Evolutionary conservation across 92 coral and sea anemone genomes (phyloP).

Genomic region (Hydrozoanthus gracilis): DNA sequence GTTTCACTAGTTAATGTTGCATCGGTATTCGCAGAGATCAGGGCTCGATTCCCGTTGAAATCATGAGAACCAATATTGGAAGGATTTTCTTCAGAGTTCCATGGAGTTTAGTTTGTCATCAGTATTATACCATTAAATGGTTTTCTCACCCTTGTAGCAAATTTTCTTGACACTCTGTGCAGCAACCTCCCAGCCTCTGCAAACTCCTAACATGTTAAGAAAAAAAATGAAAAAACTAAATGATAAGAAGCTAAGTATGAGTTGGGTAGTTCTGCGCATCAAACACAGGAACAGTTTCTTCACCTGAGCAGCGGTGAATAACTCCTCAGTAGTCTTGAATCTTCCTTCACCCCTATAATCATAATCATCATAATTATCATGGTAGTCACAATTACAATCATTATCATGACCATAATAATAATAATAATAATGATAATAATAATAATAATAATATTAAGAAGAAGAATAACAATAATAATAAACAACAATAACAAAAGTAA

Average conservation of each 20-base stretch:
- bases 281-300: background rate
- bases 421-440: too few species aligned
- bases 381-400: too few species aligned
- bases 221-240: background rate
- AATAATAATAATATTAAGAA: too few species aligned
- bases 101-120: background rate
- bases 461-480: too few species aligned
- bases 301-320: slow-evolving; percentile 90
- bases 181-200: slow-evolving; percentile 87
- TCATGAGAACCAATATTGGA: background rate
- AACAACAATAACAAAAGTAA: too few species aligned
- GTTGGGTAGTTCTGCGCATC: background rate
- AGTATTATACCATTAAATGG: background rate
- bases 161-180: slow-evolving; percentile 80
- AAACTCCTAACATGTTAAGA: slow-evolving; percentile 62
- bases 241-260: background rate
- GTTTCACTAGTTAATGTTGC: too few species aligned
- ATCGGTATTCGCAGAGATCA: too few species aligned
- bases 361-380: too few species aligned
- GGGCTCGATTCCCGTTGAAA: too few species aligned
- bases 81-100: background rate
- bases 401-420: too few species aligned
- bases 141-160: slow-evolving; percentile 73
- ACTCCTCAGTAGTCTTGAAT: slow-evolving; percentile 78
- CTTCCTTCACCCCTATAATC: slow-evolving; percentile 82